Evolutionary conservation across 2,888 invertebrate species (phyloP).

Genomic region (Neoitamus cyanurus): DNA sequence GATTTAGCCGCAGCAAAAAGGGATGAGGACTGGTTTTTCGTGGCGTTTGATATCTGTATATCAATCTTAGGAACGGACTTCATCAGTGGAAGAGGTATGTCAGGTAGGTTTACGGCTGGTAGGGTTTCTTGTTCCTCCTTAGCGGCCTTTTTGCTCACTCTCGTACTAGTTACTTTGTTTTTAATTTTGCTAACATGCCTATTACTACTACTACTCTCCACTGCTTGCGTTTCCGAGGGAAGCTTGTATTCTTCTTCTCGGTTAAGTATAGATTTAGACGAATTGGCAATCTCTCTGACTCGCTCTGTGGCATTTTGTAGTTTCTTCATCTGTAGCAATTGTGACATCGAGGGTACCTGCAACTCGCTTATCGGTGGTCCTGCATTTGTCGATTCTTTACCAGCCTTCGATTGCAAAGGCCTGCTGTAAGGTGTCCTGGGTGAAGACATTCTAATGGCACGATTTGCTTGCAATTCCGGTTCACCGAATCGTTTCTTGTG

Average conservation of each 20-base stretch:
- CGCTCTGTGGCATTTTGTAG: constrained; percentile 71
- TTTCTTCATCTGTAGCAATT: constrained; percentile 72
- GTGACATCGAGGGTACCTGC: constrained; percentile 73
- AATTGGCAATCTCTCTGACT: constrained; percentile 69
- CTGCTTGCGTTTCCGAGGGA: constrained; percentile 46
- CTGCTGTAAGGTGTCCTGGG: constrained; percentile 58
- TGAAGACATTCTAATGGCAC: constrained; percentile 57
- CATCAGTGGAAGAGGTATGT: constrained; percentile 64
- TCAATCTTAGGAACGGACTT: constrained; percentile 63
- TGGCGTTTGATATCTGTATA: constrained; percentile 55
- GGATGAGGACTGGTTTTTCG: background rate
- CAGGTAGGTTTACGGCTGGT: constrained; percentile 68
- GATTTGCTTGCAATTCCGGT: constrained; percentile 56
- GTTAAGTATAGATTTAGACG: constrained; percentile 56
- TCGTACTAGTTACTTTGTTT: constrained; percentile 54
- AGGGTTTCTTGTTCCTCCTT: constrained; percentile 64
- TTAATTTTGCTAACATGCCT: constrained; percentile 56
- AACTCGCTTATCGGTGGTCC: constrained; percentile 65
- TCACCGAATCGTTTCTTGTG: constrained; percentile 57
- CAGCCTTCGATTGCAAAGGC: constrained; percentile 49
- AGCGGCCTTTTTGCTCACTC: constrained; percentile 53
- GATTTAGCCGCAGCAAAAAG: background rate
- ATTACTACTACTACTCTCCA: constrained; percentile 24
- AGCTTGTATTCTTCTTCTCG: constrained; percentile 55
- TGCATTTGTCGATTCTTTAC: background rate